Conservation (phyloP, 2,888 invertebrate species). For the Phengaris alcon region DNA sequence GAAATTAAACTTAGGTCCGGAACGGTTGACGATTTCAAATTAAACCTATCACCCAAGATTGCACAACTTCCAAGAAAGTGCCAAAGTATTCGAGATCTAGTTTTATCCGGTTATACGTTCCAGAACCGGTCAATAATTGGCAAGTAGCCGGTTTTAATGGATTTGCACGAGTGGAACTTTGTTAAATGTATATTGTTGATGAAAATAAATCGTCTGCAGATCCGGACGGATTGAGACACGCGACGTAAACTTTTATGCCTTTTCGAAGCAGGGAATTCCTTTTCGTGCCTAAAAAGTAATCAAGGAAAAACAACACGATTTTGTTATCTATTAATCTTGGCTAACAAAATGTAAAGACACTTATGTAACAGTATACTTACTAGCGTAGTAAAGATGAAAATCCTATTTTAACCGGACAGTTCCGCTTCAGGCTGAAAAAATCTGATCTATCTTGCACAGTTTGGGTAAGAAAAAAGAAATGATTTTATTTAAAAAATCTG, state of each 20-base stretch:
- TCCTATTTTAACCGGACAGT: too few relatives aligned
- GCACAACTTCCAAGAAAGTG: slow-evolving; percentile 23
- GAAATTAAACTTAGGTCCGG: neutral
- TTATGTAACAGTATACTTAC: too few relatives aligned
- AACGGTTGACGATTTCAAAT: slow-evolving; percentile 9
- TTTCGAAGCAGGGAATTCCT: neutral
- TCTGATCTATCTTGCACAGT: neutral
- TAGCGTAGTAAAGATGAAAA: too few relatives aligned
- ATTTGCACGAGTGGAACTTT: slow-evolving; percentile 25
- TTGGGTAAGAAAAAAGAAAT: neutral
- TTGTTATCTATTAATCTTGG: too few relatives aligned
- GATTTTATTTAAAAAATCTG: neutral
- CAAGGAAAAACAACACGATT: too few relatives aligned
- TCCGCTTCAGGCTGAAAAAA: too few relatives aligned
- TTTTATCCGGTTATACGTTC: slow-evolving; percentile 25
- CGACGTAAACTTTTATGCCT: slow-evolving; percentile 3
- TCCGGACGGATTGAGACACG: neutral
- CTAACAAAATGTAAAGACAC: too few relatives aligned
- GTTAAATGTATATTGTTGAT: slow-evolving; percentile 20
- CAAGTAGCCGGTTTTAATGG: slow-evolving; percentile 36
- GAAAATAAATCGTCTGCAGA: slow-evolving; percentile 13
- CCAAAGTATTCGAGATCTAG: slow-evolving; percentile 28
- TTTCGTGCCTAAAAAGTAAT: neutral
- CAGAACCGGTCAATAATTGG: slow-evolving; percentile 36
- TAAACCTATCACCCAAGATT: slow-evolving; percentile 10